Evolutionary conservation across 2,888 invertebrate genomes (phyloP).

Genomic region (Metopia argyrocephala): DNA sequence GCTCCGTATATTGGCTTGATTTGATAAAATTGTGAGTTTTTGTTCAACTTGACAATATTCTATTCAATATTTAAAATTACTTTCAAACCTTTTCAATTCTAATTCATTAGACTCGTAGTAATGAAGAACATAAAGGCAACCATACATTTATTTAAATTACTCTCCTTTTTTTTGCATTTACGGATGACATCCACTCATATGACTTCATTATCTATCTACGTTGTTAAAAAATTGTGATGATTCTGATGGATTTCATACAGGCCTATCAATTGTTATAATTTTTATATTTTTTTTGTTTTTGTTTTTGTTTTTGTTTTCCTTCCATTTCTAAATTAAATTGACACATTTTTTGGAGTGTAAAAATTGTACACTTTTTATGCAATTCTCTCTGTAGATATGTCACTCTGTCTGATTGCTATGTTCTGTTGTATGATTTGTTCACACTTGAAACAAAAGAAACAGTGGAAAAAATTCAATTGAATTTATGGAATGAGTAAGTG

Average conservation of each 20-base stretch:
- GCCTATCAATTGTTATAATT: slow-evolving; percentile 11
- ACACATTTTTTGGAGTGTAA: slow-evolving; percentile 31
- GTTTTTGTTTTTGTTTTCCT: neutral
- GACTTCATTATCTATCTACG: neutral
- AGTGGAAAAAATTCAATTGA: slow-evolving; percentile 13
- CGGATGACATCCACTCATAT: neutral
- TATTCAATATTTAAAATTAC: too few relatives aligned
- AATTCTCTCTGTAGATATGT: neutral
- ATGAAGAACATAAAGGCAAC: too few relatives aligned
- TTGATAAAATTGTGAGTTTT: too few relatives aligned
- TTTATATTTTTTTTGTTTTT: neutral
- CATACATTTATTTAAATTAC: too few relatives aligned
- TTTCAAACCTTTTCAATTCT: too few relatives aligned
- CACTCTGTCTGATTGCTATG: neutral
- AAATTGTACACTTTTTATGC: neutral
- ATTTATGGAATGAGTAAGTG: neutral
- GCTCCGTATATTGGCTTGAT: too few relatives aligned
- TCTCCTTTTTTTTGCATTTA: neutral
- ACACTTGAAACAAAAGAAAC: neutral
- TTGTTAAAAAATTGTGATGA: neutral
- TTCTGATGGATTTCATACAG: neutral
- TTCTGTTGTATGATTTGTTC: neutral
- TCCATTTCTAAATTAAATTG: slow-evolving; percentile 31
- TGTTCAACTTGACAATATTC: too few relatives aligned
- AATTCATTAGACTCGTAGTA: too few relatives aligned